Base-by-base conservation (phyloP, 2,113 vertebrate genomes). In the Cebidichthys violaceus region DNA sequence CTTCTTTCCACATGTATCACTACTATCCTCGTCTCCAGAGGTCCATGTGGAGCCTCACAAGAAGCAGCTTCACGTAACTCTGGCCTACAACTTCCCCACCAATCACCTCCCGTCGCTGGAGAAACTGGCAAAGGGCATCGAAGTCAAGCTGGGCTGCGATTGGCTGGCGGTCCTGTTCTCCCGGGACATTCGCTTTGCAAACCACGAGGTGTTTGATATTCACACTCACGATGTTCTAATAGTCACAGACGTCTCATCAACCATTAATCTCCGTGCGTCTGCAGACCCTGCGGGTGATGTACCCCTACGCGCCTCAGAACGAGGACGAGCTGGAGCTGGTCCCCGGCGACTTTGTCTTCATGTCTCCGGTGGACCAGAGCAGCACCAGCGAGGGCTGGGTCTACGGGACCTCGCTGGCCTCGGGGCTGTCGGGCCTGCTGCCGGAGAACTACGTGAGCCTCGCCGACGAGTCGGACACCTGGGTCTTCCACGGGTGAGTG, bases 331-430 rank as follows among this genome's bases (percentile, higher is more conserved):
- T 99, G 79, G 98, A 99, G 94, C 94, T 99, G 89, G 95, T 96
- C 1, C 96, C 97, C 0, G 96, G 97, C n/a, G 98, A 99, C 79
- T 99, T 97, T 67, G 96, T 99, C 91, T 99, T 99, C 89, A 97
- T 97, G 97, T 98, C 97, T 0, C 95, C 97, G 0, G 89, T 96
- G 92, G 98, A 99, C 83, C 98, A 99, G 86, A 93, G 80, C 84
- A 97, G 94, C 75, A 97, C 97, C 17, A 99, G 98, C 0, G 98
- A 99, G 92, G 98, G 98, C 61, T 99, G 98, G 98, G 95, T 99
- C 76, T 97, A 96, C 0, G 98, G 98, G 60, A 96, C 96, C 0
- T 99, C 97, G 3, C 93, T 97, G 7, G 93, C 95, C 78, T 97
- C 97, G 0, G 97, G 97, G 86, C 95, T 97, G 75, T 96, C 97